Evolutionary conservation across 1,140 invertebrate genomes (phyloP), one percentile per base, ranked within the genome.

Genomic region (Sycophila sp.): DNA sequence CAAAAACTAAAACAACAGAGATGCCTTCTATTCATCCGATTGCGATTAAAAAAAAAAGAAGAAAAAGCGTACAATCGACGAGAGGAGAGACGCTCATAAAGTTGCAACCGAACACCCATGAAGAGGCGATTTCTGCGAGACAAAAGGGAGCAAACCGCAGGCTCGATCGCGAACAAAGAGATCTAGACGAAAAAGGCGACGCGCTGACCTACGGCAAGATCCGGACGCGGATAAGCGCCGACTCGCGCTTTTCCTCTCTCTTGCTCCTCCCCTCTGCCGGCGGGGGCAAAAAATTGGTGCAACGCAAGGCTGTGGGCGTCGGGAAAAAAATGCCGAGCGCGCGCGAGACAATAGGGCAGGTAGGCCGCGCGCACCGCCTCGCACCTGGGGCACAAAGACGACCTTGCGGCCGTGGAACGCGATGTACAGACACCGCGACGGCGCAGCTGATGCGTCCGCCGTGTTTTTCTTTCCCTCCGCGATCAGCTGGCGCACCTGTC

Each of bases 401-500:
- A 69, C 66, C 66, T 69, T 69, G 66, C 47, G n/a, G n/a, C 66
- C 47, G 24, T 34, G 0, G 15, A 51, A 6, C 22, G 22, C 34
- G 11, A 8, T 26, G 2, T 28, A 19, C n/a, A 34, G n/a, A n/a
- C 17, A 24, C 7, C n/a, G n/a, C n/a, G n/a, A n/a, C n/a, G n/a
- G 63, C 66, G 56, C 64, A 67, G 64, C 64, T 67, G 64, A 67
- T 67, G 28, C 51, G 42, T 47, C n/a, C 63, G 30, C 38, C 45
- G 24, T 11, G n/a, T 26, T 49, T 51, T 49, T 47, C 26, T 38
- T 42, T n/a, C 11, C 15, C 24, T 47, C 42, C 17, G 8, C 42
- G 47, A 63, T 63, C 68, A 63, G 59, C 59, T 63, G 56, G 56
- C 68, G 49, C 68, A 69, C 68, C 68, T 69, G 68, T 69, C 68